Evolutionary conservation across 2,888 invertebrate species (phyloP).

Genomic region (Nomada fucata): DNA sequence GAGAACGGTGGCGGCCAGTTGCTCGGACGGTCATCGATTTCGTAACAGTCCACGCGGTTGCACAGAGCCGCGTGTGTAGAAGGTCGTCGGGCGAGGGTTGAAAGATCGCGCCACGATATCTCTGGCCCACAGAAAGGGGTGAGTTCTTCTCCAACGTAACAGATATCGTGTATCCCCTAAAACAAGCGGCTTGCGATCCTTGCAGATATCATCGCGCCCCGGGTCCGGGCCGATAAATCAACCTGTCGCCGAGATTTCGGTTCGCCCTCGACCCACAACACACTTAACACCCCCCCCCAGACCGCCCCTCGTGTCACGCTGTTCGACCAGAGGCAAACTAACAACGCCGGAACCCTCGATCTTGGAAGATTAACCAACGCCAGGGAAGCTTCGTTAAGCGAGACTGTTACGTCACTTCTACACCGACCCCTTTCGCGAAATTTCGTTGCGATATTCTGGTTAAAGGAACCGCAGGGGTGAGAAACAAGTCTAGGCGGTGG

Average conservation of each 20-base stretch:
- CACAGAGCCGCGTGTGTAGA: slow-evolving; percentile 39
- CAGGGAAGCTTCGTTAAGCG: slow-evolving; percentile 42
- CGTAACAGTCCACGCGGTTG: slow-evolving; percentile 28
- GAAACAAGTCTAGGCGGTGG: background rate
- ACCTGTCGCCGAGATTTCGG: slow-evolving; percentile 68
- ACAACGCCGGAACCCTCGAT: slow-evolving; percentile 18
- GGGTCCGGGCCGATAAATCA: slow-evolving; percentile 70
- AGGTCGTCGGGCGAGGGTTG: slow-evolving; percentile 15
- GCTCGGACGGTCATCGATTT: slow-evolving; percentile 36
- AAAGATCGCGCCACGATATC: slow-evolving; percentile 24
- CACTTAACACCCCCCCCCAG: slow-evolving; percentile 44
- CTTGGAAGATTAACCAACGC: slow-evolving; percentile 43
- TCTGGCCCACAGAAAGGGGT: background rate
- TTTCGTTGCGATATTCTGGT: slow-evolving; percentile 16
- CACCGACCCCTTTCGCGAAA: background rate
- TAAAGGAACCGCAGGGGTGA: background rate
- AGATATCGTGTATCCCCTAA: slow-evolving; percentile 36
- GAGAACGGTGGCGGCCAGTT: background rate
- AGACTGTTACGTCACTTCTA: slow-evolving; percentile 35
- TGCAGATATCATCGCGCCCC: slow-evolving; percentile 68
- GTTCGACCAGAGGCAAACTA: slow-evolving; percentile 13
- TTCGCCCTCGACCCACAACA: slow-evolving; percentile 65
- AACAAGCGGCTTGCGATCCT: slow-evolving; percentile 58
- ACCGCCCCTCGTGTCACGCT: background rate
- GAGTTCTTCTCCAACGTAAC: slow-evolving; percentile 1